These are phyloP conservation scores for Lonchura striata DNA, from an alignment of 2,113 vertebrate genomes.

Conservation along the genomic window DNA sequence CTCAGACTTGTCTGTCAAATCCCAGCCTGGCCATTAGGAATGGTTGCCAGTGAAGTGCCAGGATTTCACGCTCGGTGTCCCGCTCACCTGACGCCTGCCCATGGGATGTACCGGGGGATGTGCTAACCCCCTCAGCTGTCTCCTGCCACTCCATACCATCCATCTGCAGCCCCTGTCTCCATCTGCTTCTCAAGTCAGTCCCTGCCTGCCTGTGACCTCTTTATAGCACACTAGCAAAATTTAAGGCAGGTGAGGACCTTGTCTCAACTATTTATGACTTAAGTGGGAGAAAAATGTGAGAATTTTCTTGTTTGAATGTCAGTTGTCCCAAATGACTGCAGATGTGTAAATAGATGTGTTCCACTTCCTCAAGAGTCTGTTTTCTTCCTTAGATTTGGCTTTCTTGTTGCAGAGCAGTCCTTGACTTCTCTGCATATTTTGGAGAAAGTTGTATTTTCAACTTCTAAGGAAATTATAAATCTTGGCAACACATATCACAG, in stretches of 20 bases:
- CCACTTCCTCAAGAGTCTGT: background rate
- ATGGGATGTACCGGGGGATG: rapidly evolving
- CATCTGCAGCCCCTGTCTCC: background rate
- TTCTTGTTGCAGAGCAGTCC: background rate
- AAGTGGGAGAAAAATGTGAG: constrained; percentile 36
- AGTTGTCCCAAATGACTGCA: constrained; percentile 27
- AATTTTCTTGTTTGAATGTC: constrained; percentile 28
- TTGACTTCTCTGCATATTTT: background rate
- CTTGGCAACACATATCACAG: background rate
- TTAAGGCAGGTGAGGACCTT: constrained; percentile 61
- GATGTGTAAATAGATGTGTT: constrained; percentile 48
- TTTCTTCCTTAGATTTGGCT: constrained; percentile 32
- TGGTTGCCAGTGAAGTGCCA: background rate
- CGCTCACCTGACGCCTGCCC: background rate
- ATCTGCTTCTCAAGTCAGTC: background rate
- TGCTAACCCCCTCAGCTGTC: constrained; percentile 2
- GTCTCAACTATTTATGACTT: constrained; percentile 55
- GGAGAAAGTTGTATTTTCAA: constrained; percentile 40
- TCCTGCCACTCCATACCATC: background rate
- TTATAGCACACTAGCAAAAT: constrained; percentile 5
- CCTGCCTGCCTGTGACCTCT: background rate
- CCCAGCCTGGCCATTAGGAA: background rate
- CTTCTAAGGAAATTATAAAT: constrained; percentile 52
- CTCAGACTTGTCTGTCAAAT: background rate
- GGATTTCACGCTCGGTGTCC: background rate